A percentile compares a stretch with the other conserved stretches of the same genome.
Evolutionary conservation across 2,888 invertebrate genomes (phyloP).

Genomic region (Tetanocera ferruginea): DNA sequence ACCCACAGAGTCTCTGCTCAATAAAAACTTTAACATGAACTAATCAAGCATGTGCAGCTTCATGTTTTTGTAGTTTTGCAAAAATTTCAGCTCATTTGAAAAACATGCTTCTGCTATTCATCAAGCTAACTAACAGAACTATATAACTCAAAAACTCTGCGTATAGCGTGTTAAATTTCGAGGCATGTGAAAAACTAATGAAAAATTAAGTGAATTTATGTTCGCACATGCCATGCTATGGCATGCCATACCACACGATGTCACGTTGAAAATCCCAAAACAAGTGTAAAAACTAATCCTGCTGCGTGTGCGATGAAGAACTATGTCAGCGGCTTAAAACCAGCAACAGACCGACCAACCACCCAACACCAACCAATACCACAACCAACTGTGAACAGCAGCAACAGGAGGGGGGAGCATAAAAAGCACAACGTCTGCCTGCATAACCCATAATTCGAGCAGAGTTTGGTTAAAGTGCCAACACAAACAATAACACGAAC

Average conservation of each 20-base stretch:
- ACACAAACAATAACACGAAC: neutral
- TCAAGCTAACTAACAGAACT: too few relatives aligned
- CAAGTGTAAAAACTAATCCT: conserved; percentile 21
- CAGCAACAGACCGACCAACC: neutral
- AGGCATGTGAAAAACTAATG: conserved; percentile 19
- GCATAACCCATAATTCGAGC: neutral
- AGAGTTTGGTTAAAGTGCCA: neutral
- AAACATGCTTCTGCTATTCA: too few relatives aligned
- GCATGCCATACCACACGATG: neutral
- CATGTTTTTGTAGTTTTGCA: too few relatives aligned
- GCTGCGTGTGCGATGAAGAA: neutral
- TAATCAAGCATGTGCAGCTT: too few relatives aligned
- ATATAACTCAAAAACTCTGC: neutral
- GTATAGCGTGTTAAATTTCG: neutral
- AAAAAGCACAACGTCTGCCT: neutral
- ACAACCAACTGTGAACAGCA: too few relatives aligned
- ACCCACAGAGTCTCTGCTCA: too few relatives aligned
- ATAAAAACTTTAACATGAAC: too few relatives aligned
- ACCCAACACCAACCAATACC: neutral
- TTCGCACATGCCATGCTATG: conserved; percentile 2
- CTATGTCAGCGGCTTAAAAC: neutral
- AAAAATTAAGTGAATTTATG: conserved; percentile 26
- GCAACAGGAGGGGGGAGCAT: too few relatives aligned
- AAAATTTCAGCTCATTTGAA: too few relatives aligned
- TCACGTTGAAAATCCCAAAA: conserved; percentile 20